Base-by-base conservation (phyloP, 2,797 vertebrate genomes). In the Mus spretus region DNA sequence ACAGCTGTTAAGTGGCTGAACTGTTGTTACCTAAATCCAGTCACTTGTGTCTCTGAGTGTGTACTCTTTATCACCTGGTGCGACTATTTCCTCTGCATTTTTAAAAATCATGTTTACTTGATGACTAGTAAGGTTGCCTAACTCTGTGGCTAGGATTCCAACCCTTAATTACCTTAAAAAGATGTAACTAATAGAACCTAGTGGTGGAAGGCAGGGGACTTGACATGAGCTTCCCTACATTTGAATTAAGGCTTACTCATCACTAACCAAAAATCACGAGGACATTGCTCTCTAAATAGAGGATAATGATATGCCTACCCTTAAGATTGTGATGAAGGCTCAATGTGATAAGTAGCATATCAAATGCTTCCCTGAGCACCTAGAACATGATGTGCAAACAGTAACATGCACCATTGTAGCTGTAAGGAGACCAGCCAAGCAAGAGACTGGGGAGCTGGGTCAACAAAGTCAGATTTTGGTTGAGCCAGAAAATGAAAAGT, bases 381-480 rank as follows among this genome's bases (percentile, higher is more conserved):
- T 94, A 9, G 5, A 34, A 59, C 13, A 61, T 72, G 37, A 9
- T 26, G 53, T 47, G 9, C 47, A 91, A 59, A 79, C 37, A 79
- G 24, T 47, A 89, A 50, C 65, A 87, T 4, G 24, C 17, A 19
- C 77, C 22, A 44, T n/a, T n/a, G 11, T 74, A 37, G 22, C 83
- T 65, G 8, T 78, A 80, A n/a, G 19, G 75, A 67, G 14, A 10
- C 26, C n/a, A 74, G 1, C 20, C 40, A 82, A 89, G 17, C 53
- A 83, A 80, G 44, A 85, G 9, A 13, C 37, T n/a, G 34, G 65
- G 17, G 81, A 19, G 4, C 9, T 65, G 31, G 4, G 26, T 20
- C 55, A 88, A 80, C 22, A 83, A 87, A 75, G 85, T 44, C 34
- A 91, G 84, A 74, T 84, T 63, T 63, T 80, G 24, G n/a, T n/a